Conservation (phyloP, 2,888 invertebrate genomes). For the Brenthis hecate region DNA sequence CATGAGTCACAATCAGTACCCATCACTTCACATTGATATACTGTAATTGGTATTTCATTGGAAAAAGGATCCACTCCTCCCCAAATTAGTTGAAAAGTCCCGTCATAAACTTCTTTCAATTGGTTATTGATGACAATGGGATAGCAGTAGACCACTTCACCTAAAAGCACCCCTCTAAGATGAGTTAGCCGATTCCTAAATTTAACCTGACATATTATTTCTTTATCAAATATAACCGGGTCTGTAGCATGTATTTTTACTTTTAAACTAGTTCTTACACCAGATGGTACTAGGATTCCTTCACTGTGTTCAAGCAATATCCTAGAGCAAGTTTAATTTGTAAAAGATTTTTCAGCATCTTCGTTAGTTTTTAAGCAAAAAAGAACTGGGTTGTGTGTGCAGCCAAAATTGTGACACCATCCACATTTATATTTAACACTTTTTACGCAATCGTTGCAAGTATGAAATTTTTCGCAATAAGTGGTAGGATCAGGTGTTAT, state of each 20-base stretch:
- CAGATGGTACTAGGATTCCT: conserved; percentile 48
- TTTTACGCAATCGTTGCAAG: conserved; percentile 51
- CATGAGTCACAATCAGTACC: conserved; percentile 40
- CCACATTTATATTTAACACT: conserved; percentile 47
- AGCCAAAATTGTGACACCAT: conserved; percentile 59
- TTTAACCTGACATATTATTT: conserved; percentile 50
- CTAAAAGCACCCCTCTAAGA: conserved; percentile 48
- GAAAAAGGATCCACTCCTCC: conserved; percentile 51
- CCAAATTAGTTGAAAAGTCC: conserved; percentile 46
- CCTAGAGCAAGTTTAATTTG: conserved; percentile 45
- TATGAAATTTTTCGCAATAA: conserved; percentile 46
- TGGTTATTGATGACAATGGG: conserved; percentile 42
- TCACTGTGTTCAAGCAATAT: conserved; percentile 44
- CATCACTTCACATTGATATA: conserved; percentile 49
- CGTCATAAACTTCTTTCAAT: conserved; percentile 40
- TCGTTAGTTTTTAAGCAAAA: conserved; percentile 43
- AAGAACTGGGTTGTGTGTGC: conserved; percentile 45
- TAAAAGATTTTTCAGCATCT: not conserved
- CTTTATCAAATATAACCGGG: conserved; percentile 48
- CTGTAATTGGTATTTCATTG: conserved; percentile 46
- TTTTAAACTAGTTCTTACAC: conserved; percentile 45
- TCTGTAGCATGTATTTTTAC: conserved; percentile 50
- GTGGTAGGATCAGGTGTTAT: not conserved
- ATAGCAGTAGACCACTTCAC: conserved; percentile 49
- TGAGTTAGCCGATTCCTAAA: conserved; percentile 43